These are phyloP conservation scores for Nysson spinosus DNA, from an alignment of 2,888 invertebrate species.

Conservation along the genomic window DNA sequence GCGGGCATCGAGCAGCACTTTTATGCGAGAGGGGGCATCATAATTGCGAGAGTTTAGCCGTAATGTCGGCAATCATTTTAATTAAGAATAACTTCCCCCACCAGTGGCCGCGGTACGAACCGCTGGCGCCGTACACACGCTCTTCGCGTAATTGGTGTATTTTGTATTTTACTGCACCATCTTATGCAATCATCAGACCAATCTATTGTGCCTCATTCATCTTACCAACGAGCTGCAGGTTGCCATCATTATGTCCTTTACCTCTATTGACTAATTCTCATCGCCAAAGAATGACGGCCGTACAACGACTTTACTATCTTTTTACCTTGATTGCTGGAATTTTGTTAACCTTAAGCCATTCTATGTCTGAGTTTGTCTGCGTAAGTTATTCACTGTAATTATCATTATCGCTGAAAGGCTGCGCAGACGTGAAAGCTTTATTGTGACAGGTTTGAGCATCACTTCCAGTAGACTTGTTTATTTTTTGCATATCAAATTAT, in stretches of 20 bases:
- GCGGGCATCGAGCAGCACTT: constrained; percentile 65
- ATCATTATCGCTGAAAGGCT: too few species aligned
- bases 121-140: constrained; percentile 42
- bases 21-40: constrained; percentile 65
- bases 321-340: too few species aligned
- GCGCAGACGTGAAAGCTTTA: too few species aligned
- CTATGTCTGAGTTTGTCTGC: too few species aligned
- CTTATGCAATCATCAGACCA: constrained; percentile 44
- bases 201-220: constrained; percentile 15
- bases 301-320: too few species aligned
- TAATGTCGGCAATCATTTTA: constrained; percentile 74
- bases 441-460: too few species aligned
- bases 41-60: constrained; percentile 72
- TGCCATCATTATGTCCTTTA: neutral
- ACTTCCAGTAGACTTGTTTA: too few species aligned
- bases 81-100: constrained; percentile 66
- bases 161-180: constrained; percentile 53
- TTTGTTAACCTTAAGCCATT: too few species aligned
- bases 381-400: too few species aligned
- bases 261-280: too few species aligned
- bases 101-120: constrained; percentile 34
- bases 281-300: too few species aligned
- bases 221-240: neutral
- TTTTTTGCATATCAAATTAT: too few species aligned
- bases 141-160: constrained; percentile 41